phyloP scores from a whole-genome alignment of 2,113 vertebrate genomes.

The Choloepus hoffmanni region DNA sequence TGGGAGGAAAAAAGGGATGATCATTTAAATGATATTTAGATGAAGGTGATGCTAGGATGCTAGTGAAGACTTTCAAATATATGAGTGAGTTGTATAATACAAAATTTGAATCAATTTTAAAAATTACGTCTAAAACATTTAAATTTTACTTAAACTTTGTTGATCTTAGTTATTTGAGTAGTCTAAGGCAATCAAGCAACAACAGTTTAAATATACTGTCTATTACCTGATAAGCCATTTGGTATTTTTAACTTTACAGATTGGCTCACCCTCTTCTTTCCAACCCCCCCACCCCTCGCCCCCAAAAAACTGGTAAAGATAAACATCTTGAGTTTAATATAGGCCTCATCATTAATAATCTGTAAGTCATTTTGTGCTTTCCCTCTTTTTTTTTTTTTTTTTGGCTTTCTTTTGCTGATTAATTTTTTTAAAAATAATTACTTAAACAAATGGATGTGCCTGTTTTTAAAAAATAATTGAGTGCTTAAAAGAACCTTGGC shows the following conservation, averaged over 20 bases:
- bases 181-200: conserved; percentile 80
- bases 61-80: conserved; percentile 76
- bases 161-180: conserved; percentile 79
- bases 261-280: conserved; percentile 76
- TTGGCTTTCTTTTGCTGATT: conserved; percentile 82
- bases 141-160: conserved; percentile 77
- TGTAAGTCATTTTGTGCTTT: conserved; percentile 84
- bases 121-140: conserved; percentile 71
- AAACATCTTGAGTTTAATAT: conserved; percentile 65
- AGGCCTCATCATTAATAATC: conserved; percentile 79
- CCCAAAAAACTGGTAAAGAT: conserved; percentile 74
- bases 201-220: conserved; percentile 64
- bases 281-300: conserved; percentile 69
- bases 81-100: conserved; percentile 62
- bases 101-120: conserved; percentile 70
- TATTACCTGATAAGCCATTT: conserved; percentile 83
- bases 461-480: conserved; percentile 77
- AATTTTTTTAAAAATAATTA: conserved; percentile 69
- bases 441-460: conserved; percentile 83
- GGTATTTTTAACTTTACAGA: conserved; percentile 82
- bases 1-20: conserved; percentile 67
- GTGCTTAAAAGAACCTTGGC: conserved; percentile 78
- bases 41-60: conserved; percentile 75
- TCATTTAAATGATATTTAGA: conserved; percentile 75
- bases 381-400: conserved; percentile 78